Conservation (phyloP, 1,140 invertebrate species). For the Conus ventricosus region DNA sequence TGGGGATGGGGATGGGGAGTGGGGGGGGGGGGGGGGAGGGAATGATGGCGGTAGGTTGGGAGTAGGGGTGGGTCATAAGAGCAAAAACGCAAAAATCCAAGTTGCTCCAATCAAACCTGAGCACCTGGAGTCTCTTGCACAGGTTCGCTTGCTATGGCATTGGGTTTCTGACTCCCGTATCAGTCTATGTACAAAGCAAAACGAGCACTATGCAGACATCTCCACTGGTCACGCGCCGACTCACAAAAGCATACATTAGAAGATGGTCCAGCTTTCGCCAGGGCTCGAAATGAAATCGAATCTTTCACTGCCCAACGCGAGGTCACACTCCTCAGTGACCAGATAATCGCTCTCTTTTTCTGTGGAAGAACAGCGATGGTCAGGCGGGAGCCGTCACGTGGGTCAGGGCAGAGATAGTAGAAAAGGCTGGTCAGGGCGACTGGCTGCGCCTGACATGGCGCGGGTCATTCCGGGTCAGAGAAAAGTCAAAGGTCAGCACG, state of each 20-base stretch:
- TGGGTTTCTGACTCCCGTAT: not conserved
- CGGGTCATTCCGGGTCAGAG: slow-evolving; percentile 4
- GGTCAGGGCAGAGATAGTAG: too few species aligned
- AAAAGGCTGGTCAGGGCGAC: not conserved
- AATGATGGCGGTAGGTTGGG: too few species aligned
- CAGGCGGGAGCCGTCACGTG: not conserved
- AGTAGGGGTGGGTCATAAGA: too few species aligned
- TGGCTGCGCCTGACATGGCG: slow-evolving; percentile 7
- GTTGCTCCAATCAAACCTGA: too few species aligned
- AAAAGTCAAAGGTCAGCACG: slow-evolving; percentile 33
- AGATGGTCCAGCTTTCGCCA: not conserved
- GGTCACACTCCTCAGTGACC: slow-evolving; percentile 19
- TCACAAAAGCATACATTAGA: not conserved
- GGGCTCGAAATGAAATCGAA: slow-evolving; percentile 12
- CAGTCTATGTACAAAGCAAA: not conserved
- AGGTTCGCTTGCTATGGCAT: too few species aligned
- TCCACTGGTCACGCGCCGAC: not conserved
- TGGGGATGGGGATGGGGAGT: too few species aligned
- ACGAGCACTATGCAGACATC: too few species aligned
- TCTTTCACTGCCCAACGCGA: not conserved
- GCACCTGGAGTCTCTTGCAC: too few species aligned
- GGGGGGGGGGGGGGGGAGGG: too few species aligned
- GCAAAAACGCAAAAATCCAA: too few species aligned
- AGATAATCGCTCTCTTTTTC: slow-evolving; percentile 30
- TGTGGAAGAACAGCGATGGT: not conserved